Evolutionary conservation across 2,113 vertebrate species (phyloP).

Genomic region (Rhynchomys soricoides): DNA sequence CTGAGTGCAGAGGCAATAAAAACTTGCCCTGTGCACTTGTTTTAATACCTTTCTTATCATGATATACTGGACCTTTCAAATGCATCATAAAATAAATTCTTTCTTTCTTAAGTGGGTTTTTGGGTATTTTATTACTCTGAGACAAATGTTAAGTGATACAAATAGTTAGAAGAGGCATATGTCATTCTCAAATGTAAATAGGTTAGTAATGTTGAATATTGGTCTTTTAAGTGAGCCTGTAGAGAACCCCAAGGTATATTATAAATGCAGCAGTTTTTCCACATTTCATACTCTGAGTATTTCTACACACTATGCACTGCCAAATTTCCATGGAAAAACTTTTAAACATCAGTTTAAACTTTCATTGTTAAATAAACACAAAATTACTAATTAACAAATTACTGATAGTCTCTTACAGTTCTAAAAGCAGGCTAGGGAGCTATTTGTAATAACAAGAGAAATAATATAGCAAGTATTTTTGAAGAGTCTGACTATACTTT

Average conservation of each 20-base stretch:
- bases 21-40: no score
- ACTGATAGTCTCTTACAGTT: neutral
- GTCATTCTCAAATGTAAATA: neutral
- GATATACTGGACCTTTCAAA: neutral
- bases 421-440: neutral
- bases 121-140: neutral
- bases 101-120: neutral
- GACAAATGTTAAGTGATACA: neutral
- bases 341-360: neutral
- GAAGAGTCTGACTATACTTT: neutral
- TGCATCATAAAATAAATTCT: neutral
- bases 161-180: neutral
- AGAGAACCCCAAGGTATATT: neutral
- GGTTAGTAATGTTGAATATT: neutral
- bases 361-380: neutral
- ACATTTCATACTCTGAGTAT: neutral
- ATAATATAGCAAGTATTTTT: neutral
- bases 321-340: neutral
- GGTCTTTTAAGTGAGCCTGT: neutral
- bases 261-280: neutral
- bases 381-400: neutral
- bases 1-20: neutral
- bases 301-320: neutral
- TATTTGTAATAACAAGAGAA: neutral
- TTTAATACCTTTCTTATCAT: neutral